Base-by-base conservation (phyloP, 2,888 invertebrate genomes). In the Folsomia manolachei region DNA sequence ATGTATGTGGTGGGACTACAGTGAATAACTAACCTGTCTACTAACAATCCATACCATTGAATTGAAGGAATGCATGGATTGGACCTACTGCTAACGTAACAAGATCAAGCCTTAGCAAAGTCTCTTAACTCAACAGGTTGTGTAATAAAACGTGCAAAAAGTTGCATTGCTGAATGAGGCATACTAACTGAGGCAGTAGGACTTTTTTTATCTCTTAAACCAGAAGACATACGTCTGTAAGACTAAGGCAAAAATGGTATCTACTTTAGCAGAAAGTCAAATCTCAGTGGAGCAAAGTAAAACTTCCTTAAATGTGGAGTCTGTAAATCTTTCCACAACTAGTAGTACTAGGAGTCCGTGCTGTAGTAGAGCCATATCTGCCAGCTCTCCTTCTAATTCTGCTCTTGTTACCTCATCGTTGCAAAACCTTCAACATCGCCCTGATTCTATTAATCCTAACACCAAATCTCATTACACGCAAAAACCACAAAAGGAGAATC, bases 61-160 rank as follows among this genome's bases (percentile, higher is more conserved):
- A 39, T 39, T 4, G 7, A 39, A 39, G 39, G 14, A 39, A 14
- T 39, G 39, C 7, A 14, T 39, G 39, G 14, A 39, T 4, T 4
- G 39, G 14, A 4, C 7, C 39, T 39, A 14, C 14, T 39, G 14
- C 39, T 14, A 14, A 39, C 4, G 4, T 4, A 39, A 39, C 39
- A 39, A 39, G 39, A 39, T 39, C 4, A 14, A 39, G 14, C 39
- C 4, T 39, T 39, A 14, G 39, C 14, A 14, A 4, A 39, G 39
- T n/a, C n/a, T n/a, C n/a, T n/a, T n/a, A n/a, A n/a, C 39, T 39
- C 56, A 18, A 56, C 56, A 21, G 19, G 56, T 56, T 56, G 56
- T 56, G 56, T 56, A 56, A 56, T 56, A 56, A 56, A 56, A 56
- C 56, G 56, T 56, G 56, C 56, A 56, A 56, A 56, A 56, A 56